Evolutionary conservation across 2,113 vertebrate genomes (phyloP).

Genomic region (Xiphophorus maculatus): DNA sequence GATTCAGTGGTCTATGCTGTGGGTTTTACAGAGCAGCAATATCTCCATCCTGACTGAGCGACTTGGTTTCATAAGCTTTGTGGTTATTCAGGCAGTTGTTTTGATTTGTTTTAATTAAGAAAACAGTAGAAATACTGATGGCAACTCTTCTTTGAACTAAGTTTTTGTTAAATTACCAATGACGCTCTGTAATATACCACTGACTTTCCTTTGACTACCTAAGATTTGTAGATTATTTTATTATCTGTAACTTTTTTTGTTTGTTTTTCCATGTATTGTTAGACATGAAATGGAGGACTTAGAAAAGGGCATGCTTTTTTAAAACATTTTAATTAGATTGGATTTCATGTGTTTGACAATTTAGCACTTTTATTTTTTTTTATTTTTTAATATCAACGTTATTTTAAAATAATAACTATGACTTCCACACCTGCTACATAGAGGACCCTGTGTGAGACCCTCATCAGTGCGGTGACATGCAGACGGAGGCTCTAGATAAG

Average conservation of each 20-base stretch:
- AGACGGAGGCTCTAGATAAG: neutral
- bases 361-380: neutral
- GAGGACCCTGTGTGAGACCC: neutral
- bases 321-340: neutral
- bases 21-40: too few species aligned
- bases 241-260: neutral
- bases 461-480: neutral
- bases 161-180: neutral
- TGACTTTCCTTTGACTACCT: neutral
- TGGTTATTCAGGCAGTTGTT: neutral
- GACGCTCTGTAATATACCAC: neutral
- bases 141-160: neutral
- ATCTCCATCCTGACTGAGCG: too few species aligned
- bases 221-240: neutral
- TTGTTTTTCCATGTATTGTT: neutral
- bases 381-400: neutral
- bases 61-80: too few species aligned
- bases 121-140: neutral
- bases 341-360: neutral
- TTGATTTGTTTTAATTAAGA: neutral
- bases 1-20: neutral
- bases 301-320: neutral
- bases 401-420: conserved; percentile 1
- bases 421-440: neutral
- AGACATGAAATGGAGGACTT: neutral